A percentile compares a stretch with the other conserved stretches of the same genome.
Evolutionary conservation across 30 jellyfish, hydroid and myxozoan species (phyloP).

Genomic region (Phacellophora camtschatica): DNA sequence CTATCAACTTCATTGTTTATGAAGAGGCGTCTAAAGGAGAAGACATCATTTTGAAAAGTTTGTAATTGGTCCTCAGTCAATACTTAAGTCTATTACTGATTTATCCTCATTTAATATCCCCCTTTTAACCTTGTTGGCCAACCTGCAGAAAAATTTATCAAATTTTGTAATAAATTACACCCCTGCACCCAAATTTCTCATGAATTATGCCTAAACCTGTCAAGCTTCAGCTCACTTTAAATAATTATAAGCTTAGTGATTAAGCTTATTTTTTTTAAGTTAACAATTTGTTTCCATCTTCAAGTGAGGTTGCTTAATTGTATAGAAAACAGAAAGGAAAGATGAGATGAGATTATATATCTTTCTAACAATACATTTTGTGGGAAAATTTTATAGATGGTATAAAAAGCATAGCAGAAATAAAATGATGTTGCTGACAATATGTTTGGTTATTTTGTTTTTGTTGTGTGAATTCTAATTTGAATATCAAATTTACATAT

Average conservation of each 20-base stretch:
- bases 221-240: not conserved
- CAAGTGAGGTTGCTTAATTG: slow-evolving; percentile 7
- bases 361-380: not conserved
- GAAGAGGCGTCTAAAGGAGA: not conserved
- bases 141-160: slow-evolving; percentile 1
- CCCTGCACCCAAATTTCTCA: slow-evolving; percentile 13
- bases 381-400: not conserved
- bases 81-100: not conserved
- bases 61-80: slow-evolving; percentile 6
- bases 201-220: not conserved
- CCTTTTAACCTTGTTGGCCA: slow-evolving; percentile 6
- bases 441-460: not conserved
- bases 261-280: not conserved
- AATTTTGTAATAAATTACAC: not conserved
- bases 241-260: not conserved
- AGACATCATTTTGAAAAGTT: not conserved
- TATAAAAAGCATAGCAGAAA: not conserved
- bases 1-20: not conserved
- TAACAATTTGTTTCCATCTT: slow-evolving; percentile 3
- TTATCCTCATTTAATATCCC: not conserved
- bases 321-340: not conserved
- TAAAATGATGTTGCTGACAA: not conserved
- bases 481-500: not conserved
- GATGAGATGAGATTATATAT: too few species aligned
- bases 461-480: not conserved